Evolutionary conservation across 2,888 invertebrate species (phyloP).

Genomic region (Chymomyza amoena): DNA sequence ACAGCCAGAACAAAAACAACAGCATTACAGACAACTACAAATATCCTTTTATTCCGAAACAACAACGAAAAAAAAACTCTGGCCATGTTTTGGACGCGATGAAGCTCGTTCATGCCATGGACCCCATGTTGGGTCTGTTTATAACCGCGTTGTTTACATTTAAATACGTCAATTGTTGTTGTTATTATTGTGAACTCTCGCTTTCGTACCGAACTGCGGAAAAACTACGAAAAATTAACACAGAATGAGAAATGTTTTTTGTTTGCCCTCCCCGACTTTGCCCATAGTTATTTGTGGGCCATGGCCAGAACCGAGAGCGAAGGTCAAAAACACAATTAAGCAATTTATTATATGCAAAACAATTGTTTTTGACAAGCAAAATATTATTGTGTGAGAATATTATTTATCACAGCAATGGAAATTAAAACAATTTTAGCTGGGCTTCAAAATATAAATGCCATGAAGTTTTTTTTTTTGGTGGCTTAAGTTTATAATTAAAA

Average conservation of each 20-base stretch:
- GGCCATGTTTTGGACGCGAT: background rate
- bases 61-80: slow-evolving; percentile 1
- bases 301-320: slow-evolving; percentile 27
- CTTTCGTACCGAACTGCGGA: background rate
- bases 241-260: slow-evolving; percentile 1
- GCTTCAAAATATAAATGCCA: background rate
- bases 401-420: background rate
- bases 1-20: slow-evolving; percentile 1
- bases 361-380: slow-evolving; percentile 64
- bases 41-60: slow-evolving; percentile 22
- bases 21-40: background rate
- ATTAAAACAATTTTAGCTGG: background rate
- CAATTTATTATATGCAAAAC: slow-evolving; percentile 65
- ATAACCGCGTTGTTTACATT: slow-evolving; percentile 3
- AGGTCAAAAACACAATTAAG: slow-evolving; percentile 63
- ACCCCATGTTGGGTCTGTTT: background rate
- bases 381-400: slow-evolving; percentile 30
- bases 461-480: background rate
- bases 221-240: background rate
- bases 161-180: background rate
- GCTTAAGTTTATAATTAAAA: background rate
- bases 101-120: background rate
- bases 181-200: background rate
- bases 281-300: slow-evolving; percentile 37
- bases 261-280: slow-evolving; percentile 6